Evolutionary conservation across 2,797 vertebrate species (phyloP), one percentile per base, ranked within the genome.

Genomic region (Microhierax caerulescens): DNA sequence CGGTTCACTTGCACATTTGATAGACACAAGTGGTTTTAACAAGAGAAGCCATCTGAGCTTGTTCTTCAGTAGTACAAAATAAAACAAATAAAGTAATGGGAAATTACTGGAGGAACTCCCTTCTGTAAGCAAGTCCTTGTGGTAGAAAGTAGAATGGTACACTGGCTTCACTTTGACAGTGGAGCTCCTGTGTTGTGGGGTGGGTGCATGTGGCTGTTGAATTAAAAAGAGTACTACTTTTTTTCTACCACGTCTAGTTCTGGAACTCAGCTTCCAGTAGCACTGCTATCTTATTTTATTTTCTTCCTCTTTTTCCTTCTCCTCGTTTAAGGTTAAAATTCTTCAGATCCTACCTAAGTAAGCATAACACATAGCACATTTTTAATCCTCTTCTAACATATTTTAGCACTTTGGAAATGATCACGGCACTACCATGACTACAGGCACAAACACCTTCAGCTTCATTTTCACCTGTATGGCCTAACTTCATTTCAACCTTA

Each of bases 331-430:
- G 24, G 67, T 77, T 30, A 63, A 87, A 89, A 93, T 34, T 41
- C 19, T 56, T 83, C 51, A 91, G 83, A 90, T 51, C n/a, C 56
- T 32, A 72, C 18, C 54, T 57, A 92, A 84, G 60, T 32, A 93
- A 82, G 34, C 19, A 21, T 30, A 91, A 90, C 51, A 36, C 1
- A 0, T 57, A 93, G 65, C 8, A 86, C 18, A 28, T 56, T 77
- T 90, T 56, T 21, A 85, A 82, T 48, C 27, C 36, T 65, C 54
- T 76, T 56, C 72, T 69, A 86, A 82, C 14, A 30, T 21, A 63
- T 73, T 89, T 65, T 73, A 93, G 47, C 41, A 81, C 65, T 85
- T 64, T 19, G 39, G 67, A 89, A 88, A 89, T n/a, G 0, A 77
- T 74, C 70, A 76, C 15, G 39, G 63, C 51, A 59, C 30, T 75